A percentile compares a stretch with the other conserved stretches of the same genome.
phyloP scores from a whole-genome alignment of 2,888 invertebrate species.

The Stegana nigrithorax region DNA sequence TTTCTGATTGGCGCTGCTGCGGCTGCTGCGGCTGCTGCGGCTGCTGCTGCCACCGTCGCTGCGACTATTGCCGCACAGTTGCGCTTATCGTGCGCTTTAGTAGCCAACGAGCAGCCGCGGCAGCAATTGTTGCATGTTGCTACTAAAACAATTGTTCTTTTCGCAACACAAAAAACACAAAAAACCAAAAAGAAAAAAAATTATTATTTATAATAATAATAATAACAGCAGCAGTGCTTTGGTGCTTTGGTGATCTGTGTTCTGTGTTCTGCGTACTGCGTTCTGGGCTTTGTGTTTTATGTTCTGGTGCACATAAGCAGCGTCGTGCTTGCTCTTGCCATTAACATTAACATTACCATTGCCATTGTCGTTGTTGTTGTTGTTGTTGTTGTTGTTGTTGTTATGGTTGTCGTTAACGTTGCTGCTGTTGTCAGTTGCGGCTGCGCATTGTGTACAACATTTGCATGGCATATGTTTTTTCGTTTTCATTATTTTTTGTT shows the following conservation, averaged over 20 bases:
- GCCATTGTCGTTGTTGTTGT: too few relatives aligned
- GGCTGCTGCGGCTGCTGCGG: too few relatives aligned
- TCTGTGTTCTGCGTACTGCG: background rate
- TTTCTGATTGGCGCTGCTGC: slow-evolving; percentile 2
- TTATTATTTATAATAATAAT: background rate
- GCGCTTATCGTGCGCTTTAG: slow-evolving; percentile 4
- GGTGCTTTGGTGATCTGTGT: background rate
- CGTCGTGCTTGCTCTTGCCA: too few relatives aligned
- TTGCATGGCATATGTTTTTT: background rate
- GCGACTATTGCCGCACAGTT: background rate
- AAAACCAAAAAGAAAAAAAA: slow-evolving; percentile 37
- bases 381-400: too few relatives aligned
- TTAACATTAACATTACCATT: too few relatives aligned
- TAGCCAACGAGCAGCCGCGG: slow-evolving; percentile 37
- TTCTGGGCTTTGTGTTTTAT: too few relatives aligned
- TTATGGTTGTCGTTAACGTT: too few relatives aligned
- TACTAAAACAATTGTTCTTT: slow-evolving; percentile 8
- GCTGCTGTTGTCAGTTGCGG: too few relatives aligned
- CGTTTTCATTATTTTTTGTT: background rate
- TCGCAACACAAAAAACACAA: slow-evolving; percentile 8
- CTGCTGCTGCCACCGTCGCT: too few relatives aligned
- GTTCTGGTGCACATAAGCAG: too few relatives aligned
- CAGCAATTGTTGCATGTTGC: slow-evolving; percentile 1
- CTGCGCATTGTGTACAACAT: too few relatives aligned
- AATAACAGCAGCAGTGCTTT: background rate